Percentiles rank a stretch among this genome's conserved stretches.
Evolutionary conservation across 2,113 vertebrate genomes (phyloP).

Genomic region (Camelus dromedarius): DNA sequence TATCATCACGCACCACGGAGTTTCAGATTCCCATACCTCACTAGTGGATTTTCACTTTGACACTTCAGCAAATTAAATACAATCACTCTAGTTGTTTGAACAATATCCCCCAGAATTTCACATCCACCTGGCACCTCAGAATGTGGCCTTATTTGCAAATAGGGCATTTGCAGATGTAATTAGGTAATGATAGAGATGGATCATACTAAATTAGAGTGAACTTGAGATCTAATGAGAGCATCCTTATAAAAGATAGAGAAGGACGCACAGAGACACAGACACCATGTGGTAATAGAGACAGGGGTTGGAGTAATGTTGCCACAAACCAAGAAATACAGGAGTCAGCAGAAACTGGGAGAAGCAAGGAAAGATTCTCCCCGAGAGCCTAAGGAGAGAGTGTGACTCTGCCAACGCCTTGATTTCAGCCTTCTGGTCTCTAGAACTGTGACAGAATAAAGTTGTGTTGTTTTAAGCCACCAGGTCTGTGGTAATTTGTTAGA

Average conservation of each 20-base stretch:
- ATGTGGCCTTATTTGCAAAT: constrained; percentile 5
- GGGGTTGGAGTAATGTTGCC: background rate
- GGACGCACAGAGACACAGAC: background rate
- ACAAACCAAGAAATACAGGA: background rate
- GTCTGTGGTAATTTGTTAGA: background rate
- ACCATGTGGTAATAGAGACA: background rate
- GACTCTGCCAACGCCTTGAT: background rate
- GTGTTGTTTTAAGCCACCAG: background rate
- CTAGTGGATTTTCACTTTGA: background rate
- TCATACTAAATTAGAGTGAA: background rate
- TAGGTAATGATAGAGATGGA: background rate
- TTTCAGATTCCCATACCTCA: background rate
- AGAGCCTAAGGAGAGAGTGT: background rate
- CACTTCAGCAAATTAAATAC: background rate
- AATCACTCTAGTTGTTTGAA: background rate
- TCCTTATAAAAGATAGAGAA: background rate
- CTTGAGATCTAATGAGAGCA: background rate
- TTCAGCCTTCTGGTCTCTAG: background rate
- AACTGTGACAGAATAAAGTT: background rate
- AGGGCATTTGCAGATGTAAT: background rate
- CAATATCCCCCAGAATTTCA: background rate
- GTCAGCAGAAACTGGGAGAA: background rate
- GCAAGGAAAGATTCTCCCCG: background rate
- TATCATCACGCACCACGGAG: background rate
- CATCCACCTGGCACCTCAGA: background rate